A percentile compares a stretch with the other conserved stretches of the same genome.
Evolutionary conservation across 2,797 vertebrate genomes (phyloP).

Genomic region (Premnoplex brunnescens): DNA sequence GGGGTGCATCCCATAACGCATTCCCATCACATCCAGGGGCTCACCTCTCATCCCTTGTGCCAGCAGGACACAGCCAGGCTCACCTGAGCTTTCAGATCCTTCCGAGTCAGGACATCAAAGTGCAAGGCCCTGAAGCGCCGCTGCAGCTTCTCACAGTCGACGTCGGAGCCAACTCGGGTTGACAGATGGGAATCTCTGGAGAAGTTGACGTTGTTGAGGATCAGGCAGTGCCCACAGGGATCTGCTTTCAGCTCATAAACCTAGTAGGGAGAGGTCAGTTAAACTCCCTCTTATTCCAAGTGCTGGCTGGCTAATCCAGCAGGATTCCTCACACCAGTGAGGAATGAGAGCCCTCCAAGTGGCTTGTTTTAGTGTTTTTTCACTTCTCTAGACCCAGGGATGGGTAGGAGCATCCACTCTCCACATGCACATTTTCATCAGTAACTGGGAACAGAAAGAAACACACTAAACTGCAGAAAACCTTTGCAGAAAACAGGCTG

Average conservation of each 20-base stretch:
- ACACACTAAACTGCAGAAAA: accelerated
- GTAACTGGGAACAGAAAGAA: not conserved
- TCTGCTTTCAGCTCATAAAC: conserved; percentile 83
- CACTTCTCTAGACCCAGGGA: not conserved
- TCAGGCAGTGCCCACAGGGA: conserved; percentile 89
- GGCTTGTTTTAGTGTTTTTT: not conserved
- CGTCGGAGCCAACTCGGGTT: conserved; percentile 80
- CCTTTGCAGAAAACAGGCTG: accelerated
- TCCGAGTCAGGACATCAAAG: conserved; percentile 80
- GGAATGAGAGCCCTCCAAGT: not conserved
- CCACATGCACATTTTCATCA: accelerated
- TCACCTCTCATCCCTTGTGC: accelerated
- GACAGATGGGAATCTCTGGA: conserved; percentile 50
- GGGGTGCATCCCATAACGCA: accelerated
- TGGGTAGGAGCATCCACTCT: not conserved
- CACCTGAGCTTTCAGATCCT: conserved; percentile 83
- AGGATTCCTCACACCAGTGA: accelerated
- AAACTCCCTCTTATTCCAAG: not conserved
- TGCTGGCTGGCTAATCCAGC: not conserved
- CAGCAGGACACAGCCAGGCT: accelerated
- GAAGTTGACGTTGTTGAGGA: conserved; percentile 93
- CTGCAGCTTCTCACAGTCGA: conserved; percentile 86
- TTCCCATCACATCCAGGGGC: accelerated
- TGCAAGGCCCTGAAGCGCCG: conserved; percentile 80
- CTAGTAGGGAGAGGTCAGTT: conserved; percentile 46